Evolutionary conservation across 2,113 vertebrate genomes (phyloP), one percentile per base, ranked within the genome.

Genomic region (Mystacornis crossleyi): DNA sequence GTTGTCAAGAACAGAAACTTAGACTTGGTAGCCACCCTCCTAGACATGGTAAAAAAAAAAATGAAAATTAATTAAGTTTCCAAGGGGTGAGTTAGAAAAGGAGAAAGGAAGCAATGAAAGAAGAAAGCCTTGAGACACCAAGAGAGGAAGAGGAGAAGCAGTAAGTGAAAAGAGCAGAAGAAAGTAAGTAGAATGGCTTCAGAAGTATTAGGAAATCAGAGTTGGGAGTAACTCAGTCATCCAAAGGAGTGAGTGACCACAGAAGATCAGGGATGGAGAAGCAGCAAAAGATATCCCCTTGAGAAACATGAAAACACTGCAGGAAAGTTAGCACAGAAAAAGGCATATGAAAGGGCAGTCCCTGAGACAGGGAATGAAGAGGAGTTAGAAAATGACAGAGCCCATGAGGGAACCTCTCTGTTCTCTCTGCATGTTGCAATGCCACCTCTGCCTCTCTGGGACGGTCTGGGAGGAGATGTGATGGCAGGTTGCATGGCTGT

Each of bases 381-480:
- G 23, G 10, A 84, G 28, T 8, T 24, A 50, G 38, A 71, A 81
- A 79, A 73, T 1, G 5, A 33, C 5, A 14, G 33, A 83, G 48
- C 3, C 26, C 2, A 0, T 34, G 40, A 79, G 12, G 38, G 34
- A 75, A 45, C 14, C 10, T 42, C 55, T 86, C 34, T 16, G 29
- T 42, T 47, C 2, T 1, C 14, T 84, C 43, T 55, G 47, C 17
- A 20, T 0, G 1, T 24, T 33, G 26, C n/a, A 47, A 60, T 48
- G 8, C 10, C 43, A 29, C 23, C 18, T 61, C 64, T 54, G 42
- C 8, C 20, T 18, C 34, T 61, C 70, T 25, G 9, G 8, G 15
- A 24, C 0, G 0, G 11, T 26, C 60, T 78, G 15, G 51, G 10
- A 1, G 4, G 33, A 55, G 79, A 77, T 25, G 19, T 0, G 0